A percentile compares a stretch with the other conserved stretches of the same genome.
Conservation (phyloP, 2,797 vertebrate species). For the Hippocampus kuda region DNA sequence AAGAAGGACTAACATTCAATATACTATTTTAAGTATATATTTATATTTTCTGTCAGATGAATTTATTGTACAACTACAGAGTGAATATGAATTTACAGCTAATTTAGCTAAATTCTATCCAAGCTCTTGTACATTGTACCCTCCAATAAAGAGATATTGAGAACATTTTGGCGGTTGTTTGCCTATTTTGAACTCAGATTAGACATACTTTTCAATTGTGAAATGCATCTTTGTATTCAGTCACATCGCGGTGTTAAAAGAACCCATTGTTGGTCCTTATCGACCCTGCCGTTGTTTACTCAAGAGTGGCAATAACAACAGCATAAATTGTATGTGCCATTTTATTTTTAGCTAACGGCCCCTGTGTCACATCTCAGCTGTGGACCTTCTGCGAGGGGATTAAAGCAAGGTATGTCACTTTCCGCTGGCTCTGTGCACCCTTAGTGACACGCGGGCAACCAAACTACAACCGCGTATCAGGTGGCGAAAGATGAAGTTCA, state of each 20-base stretch:
- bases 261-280: background rate
- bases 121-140: background rate
- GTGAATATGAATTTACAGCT: background rate
- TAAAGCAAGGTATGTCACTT: slow-evolving; percentile 49
- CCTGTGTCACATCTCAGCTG: slow-evolving; percentile 23
- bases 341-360: slow-evolving; percentile 46
- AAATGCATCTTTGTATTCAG: background rate
- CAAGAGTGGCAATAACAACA: slow-evolving; percentile 12
- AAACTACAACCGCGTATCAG: background rate
- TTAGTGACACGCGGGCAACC: background rate
- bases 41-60: background rate
- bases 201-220: background rate
- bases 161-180: background rate
- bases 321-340: background rate
- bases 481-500: background rate
- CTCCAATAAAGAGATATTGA: background rate
- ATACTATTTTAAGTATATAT: background rate
- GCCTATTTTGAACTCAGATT: background rate
- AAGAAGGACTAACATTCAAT: background rate
- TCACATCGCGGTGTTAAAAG: background rate
- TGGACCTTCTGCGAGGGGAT: slow-evolving; percentile 35
- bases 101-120: background rate
- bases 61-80: background rate
- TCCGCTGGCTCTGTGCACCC: slow-evolving; percentile 27
- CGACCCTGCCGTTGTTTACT: background rate